These are phyloP conservation scores for Terrapene triunguis DNA, from an alignment of 2,113 vertebrate species.

Conservation along the genomic window DNA sequence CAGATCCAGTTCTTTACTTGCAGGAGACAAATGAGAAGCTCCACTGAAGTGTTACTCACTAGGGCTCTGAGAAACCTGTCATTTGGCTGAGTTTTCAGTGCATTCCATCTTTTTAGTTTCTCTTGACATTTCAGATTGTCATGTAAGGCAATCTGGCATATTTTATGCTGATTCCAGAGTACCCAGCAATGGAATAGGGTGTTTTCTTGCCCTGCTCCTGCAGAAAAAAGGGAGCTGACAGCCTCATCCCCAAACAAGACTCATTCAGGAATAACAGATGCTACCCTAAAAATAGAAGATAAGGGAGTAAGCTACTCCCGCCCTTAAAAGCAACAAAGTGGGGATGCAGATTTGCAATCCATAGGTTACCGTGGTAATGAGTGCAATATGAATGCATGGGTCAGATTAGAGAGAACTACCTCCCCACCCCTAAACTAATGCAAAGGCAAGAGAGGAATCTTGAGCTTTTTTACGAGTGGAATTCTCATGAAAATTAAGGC, in stretches of 20 bases:
- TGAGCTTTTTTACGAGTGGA: conserved; percentile 20
- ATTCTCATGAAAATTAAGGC: conserved; percentile 34
- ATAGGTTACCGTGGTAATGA: conserved; percentile 48
- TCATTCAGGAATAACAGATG: not conserved
- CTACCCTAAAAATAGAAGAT: not conserved
- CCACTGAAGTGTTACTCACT: not conserved
- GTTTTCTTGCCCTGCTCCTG: not conserved
- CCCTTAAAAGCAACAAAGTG: not conserved
- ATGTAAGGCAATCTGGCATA: not conserved
- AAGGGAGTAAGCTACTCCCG: not conserved
- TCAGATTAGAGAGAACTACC: conserved; percentile 39
- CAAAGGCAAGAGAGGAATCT: conserved; percentile 47
- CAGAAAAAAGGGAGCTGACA: not conserved
- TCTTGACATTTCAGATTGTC: not conserved
- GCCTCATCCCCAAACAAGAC: not conserved
- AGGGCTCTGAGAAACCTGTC: not conserved
- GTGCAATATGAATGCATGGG: conserved; percentile 54
- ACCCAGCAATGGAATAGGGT: not conserved
- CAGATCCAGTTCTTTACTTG: not conserved
- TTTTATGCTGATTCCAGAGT: not conserved
- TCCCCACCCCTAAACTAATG: conserved; percentile 1
- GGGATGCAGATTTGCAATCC: not conserved
- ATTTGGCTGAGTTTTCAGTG: not conserved
- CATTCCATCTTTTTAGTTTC: not conserved
- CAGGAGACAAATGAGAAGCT: not conserved